Evolutionary conservation across 2,888 invertebrate species (phyloP).

Genomic region (Prosopocoilus inquinatus): DNA sequence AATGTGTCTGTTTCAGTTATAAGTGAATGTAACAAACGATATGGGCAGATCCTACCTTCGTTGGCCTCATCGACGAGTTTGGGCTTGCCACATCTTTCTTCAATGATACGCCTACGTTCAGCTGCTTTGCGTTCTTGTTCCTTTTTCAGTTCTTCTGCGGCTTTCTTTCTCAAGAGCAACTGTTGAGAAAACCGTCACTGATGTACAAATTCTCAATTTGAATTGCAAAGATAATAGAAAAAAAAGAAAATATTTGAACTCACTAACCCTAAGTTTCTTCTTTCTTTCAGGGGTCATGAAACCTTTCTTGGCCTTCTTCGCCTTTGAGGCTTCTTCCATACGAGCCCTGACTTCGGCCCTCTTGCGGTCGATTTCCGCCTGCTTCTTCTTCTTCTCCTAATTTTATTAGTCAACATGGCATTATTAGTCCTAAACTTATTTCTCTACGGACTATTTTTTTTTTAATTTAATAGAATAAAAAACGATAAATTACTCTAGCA

Average conservation of each 20-base stretch:
- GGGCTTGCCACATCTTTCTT: slow-evolving; percentile 90
- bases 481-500: slow-evolving; percentile 1
- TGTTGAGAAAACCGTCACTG: slow-evolving; percentile 49
- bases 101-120: slow-evolving; percentile 95
- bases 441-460: too few relatives aligned
- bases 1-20: not conserved
- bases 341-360: slow-evolving; percentile 98
- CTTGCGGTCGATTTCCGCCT: slow-evolving; percentile 96
- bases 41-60: slow-evolving; percentile 69
- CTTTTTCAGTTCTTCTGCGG: slow-evolving; percentile 99
- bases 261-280: slow-evolving; percentile 97
- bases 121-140: slow-evolving; percentile 99
- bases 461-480: too few relatives aligned
- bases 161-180: slow-evolving; percentile 99
- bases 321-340: slow-evolving; percentile 97
- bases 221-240: not conserved
- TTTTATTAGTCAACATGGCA: slow-evolving; percentile 27
- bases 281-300: slow-evolving; percentile 99
- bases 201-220: slow-evolving; percentile 6
- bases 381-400: slow-evolving; percentile 96
- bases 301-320: slow-evolving; percentile 99
- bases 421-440: too few relatives aligned
- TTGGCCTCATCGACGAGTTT: slow-evolving; percentile 89
- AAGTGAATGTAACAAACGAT: slow-evolving; percentile 1
- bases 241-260: not conserved